These are phyloP conservation scores for Meta bourneti DNA, from an alignment of 2,888 invertebrate species.

Conservation along the genomic window DNA sequence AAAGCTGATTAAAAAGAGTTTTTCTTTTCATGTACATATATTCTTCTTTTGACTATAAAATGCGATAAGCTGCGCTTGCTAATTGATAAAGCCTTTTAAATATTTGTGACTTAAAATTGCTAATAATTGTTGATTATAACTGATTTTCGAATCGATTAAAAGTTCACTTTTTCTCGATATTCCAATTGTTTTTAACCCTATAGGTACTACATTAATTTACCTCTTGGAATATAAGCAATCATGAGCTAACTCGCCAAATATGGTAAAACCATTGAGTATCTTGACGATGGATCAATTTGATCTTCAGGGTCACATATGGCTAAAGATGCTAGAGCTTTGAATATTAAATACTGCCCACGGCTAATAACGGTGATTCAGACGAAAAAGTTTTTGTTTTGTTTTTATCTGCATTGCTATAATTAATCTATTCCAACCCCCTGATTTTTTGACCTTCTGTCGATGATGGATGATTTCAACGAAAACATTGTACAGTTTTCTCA, in stretches of 20 bases:
- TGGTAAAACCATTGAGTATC: background rate
- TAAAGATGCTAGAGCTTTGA: background rate
- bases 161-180: no score
- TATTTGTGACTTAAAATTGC: no score
- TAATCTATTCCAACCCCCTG: conserved; percentile 5
- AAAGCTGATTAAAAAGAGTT: no score
- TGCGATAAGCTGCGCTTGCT: no score
- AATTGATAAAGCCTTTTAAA: no score
- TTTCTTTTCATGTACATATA: no score
- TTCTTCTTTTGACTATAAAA: no score
- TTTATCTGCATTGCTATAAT: background rate
- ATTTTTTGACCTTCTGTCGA: conserved; percentile 5
- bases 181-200: no score
- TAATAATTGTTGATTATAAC: no score
- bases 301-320: conserved; percentile 39
- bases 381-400: background rate
- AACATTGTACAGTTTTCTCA: background rate
- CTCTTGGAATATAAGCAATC: no score
- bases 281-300: background rate
- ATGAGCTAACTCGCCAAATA: conserved; percentile 18
- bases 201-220: no score
- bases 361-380: conserved; percentile 53
- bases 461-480: background rate
- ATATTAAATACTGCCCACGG: conserved; percentile 9
- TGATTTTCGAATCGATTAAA: no score